phyloP scores from a whole-genome alignment of 2,113 vertebrate genomes.

The Eublepharis macularius region DNA sequence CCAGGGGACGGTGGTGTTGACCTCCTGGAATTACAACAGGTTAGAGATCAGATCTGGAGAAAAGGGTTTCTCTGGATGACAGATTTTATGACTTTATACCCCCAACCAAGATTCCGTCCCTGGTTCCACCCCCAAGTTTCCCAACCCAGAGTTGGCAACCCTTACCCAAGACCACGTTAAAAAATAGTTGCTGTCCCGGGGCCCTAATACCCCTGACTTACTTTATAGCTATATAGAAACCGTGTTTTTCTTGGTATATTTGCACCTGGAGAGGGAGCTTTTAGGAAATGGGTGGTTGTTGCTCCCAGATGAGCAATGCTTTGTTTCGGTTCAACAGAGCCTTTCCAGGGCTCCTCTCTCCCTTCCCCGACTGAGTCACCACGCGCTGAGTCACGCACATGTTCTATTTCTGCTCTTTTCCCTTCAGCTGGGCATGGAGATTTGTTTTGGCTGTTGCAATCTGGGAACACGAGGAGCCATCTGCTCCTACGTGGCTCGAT shows the following conservation, averaged over 20 bases:
- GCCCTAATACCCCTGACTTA: too few relatives aligned
- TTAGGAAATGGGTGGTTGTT: constrained; percentile 44
- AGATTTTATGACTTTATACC: too few relatives aligned
- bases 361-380: constrained; percentile 70
- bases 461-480: constrained; percentile 64
- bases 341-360: constrained; percentile 58
- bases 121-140: too few relatives aligned
- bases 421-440: constrained; percentile 60
- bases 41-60: too few relatives aligned
- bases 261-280: constrained; percentile 38
- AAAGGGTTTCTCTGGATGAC: too few relatives aligned
- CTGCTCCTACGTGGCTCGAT: constrained; percentile 61
- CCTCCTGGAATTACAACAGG: too few relatives aligned
- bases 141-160: too few relatives aligned
- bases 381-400: constrained; percentile 73
- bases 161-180: too few relatives aligned
- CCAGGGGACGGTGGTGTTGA: too few relatives aligned
- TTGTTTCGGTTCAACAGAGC: constrained; percentile 57
- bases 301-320: constrained; percentile 66
- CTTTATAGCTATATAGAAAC: too few relatives aligned
- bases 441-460: constrained; percentile 65
- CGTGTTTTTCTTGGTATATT: constrained; percentile 45
- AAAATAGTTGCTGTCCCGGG: too few relatives aligned
- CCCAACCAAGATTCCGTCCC: too few relatives aligned
- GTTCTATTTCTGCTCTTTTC: constrained; percentile 67